These are phyloP conservation scores for Axinella damicornis DNA, from an alignment of 37 sponge, comb jelly and placozoan genomes.

Conservation along the genomic window DNA sequence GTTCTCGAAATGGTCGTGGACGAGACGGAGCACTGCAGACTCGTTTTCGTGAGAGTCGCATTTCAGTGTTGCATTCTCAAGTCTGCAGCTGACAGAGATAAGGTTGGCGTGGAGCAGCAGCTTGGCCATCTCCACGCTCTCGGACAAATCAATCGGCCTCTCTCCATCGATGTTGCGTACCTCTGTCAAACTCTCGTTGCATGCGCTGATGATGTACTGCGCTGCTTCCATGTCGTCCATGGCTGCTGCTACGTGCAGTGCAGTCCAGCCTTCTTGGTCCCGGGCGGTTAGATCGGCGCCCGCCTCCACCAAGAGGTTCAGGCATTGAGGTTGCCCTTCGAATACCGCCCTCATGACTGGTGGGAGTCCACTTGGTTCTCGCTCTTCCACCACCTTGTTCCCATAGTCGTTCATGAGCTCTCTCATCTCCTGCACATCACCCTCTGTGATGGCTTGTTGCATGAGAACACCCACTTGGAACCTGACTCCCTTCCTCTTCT, in stretches of 20 bases:
- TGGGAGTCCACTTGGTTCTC: slow-evolving; percentile 65
- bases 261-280: no score
- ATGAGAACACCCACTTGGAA: slow-evolving; percentile 62
- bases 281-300: no score
- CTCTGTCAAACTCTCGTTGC: no score
- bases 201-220: no score
- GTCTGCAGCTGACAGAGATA: slow-evolving; percentile 17
- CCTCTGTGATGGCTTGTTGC: slow-evolving; percentile 68
- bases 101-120: slow-evolving; percentile 68
- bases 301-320: no score
- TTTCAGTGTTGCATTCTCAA: no score
- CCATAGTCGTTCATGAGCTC: slow-evolving; percentile 49
- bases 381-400: slow-evolving; percentile 35
- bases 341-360: no score
- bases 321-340: no score
- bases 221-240: no score
- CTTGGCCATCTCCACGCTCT: slow-evolving; percentile 66
- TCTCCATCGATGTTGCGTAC: slow-evolving; percentile 67
- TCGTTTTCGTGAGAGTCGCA: no score
- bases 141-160: slow-evolving; percentile 74
- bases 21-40: slow-evolving; percentile 29
- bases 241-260: no score
- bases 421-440: slow-evolving; percentile 68
- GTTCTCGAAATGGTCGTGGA: slow-evolving; percentile 23
- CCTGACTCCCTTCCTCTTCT: slow-evolving; percentile 53